Evolutionary conservation across 2,113 vertebrate genomes (phyloP).

Genomic region (Pelodiscus sinensis): DNA sequence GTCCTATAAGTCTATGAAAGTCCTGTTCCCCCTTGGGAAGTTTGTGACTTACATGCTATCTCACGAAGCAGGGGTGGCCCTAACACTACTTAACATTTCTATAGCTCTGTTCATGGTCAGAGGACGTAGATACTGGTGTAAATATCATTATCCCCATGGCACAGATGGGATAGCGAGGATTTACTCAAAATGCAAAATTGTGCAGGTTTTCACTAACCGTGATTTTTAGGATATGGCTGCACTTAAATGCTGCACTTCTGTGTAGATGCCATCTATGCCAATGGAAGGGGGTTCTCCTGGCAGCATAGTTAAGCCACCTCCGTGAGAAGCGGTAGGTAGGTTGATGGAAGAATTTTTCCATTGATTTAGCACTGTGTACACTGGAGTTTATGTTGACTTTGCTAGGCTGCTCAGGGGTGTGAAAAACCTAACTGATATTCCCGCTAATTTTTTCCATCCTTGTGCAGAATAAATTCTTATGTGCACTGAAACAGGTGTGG

Average conservation of each 20-base stretch:
- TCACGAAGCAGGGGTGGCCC: not conserved
- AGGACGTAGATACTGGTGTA: not conserved
- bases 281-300: not conserved
- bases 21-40: not conserved
- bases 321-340: not conserved
- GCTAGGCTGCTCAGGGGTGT: not conserved
- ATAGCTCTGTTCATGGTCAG: not conserved
- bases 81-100: not conserved
- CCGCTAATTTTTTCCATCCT: too few relatives aligned
- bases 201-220: not conserved
- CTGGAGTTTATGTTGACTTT: not conserved
- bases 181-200: not conserved
- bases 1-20: not conserved
- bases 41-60: not conserved
- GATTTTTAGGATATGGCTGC: not conserved
- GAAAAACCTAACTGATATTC: too few relatives aligned
- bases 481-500: too few relatives aligned
- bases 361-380: not conserved
- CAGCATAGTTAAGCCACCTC: not conserved
- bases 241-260: not conserved
- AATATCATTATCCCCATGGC: not conserved
- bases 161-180: not conserved
- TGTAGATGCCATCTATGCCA: not conserved
- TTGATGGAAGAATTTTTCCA: not conserved
- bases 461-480: too few relatives aligned